These are phyloP conservation scores for Ceratothoa steindachneri DNA, from an alignment of 2,888 invertebrate genomes.

Conservation along the genomic window DNA sequence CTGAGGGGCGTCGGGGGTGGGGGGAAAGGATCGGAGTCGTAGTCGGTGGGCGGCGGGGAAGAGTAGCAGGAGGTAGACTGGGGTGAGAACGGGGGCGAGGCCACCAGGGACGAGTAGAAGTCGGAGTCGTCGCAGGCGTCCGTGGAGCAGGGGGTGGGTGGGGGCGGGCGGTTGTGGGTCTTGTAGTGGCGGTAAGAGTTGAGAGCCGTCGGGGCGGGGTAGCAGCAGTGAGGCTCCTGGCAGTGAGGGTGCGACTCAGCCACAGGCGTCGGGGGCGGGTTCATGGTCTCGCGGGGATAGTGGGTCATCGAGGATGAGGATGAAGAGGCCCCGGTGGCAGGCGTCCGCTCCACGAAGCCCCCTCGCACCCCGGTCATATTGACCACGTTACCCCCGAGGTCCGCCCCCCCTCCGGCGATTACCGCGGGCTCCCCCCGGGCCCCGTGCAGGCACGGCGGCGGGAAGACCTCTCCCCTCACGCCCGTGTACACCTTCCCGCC, in stretches of 20 bases:
- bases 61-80: constrained; percentile 35
- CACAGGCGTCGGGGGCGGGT: constrained; percentile 87
- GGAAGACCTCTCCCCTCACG: constrained; percentile 8
- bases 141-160: constrained; percentile 90
- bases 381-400: constrained; percentile 50
- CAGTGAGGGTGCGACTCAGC: constrained; percentile 57
- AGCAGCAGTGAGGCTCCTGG: constrained; percentile 47
- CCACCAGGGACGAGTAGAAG: constrained; percentile 32
- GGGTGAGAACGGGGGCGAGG: constrained; percentile 30
- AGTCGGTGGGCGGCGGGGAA: constrained; percentile 40
- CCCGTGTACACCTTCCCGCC: constrained; percentile 31
- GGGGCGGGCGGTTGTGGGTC: constrained; percentile 70
- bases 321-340: constrained; percentile 64
- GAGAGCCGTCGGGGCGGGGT: constrained; percentile 37
- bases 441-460: constrained; percentile 14
- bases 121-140: constrained; percentile 71
- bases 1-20: constrained; percentile 36
- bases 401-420: constrained; percentile 18
- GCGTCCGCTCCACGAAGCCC: constrained; percentile 58
- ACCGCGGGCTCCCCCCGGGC: constrained; percentile 19
- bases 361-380: constrained; percentile 9
- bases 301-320: constrained; percentile 58
- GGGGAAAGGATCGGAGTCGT: constrained; percentile 40
- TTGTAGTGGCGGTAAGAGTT: constrained; percentile 68
- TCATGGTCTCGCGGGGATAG: constrained; percentile 79